These are phyloP conservation scores for Anoplophora glabripennis DNA, from an alignment of 1,140 invertebrate species.

Conservation along the genomic window DNA sequence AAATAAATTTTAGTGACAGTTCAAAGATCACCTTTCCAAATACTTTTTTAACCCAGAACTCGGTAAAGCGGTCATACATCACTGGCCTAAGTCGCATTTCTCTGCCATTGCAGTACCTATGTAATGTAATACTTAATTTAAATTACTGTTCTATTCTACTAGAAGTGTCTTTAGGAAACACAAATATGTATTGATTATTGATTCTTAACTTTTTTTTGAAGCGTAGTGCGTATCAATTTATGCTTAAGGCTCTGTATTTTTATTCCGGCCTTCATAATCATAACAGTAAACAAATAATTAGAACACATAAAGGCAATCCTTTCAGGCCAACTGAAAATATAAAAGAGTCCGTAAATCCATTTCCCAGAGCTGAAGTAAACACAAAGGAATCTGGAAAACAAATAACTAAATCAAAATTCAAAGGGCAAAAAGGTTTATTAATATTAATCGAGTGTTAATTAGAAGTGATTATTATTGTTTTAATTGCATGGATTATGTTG, in stretches of 20 bases:
- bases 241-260: slow-evolving; percentile 18
- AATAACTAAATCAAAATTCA: background rate
- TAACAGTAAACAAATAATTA: slow-evolving; percentile 13
- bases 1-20: too few relatives aligned
- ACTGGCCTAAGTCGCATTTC: too few relatives aligned
- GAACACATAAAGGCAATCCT: slow-evolving; percentile 10
- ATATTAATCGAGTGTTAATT: background rate
- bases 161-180: too few relatives aligned
- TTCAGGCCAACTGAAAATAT: slow-evolving; percentile 21
- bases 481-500: background rate
- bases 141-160: too few relatives aligned
- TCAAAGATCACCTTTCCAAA: too few relatives aligned
- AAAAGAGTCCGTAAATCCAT: slow-evolving; percentile 19
- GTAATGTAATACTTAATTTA: too few relatives aligned
- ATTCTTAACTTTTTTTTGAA: too few relatives aligned
- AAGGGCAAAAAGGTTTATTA: background rate
- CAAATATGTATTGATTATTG: too few relatives aligned
- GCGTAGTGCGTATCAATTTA: background rate
- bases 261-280: slow-evolving; percentile 14
- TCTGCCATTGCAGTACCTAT: too few relatives aligned
- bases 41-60: too few relatives aligned
- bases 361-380: slow-evolving; percentile 14
- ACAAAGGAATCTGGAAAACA: slow-evolving; percentile 12
- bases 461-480: background rate
- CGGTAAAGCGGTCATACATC: too few relatives aligned